These are phyloP conservation scores for Aulostomus chinensis DNA, from an alignment of 2,797 vertebrate species.

Conservation along the genomic window DNA sequence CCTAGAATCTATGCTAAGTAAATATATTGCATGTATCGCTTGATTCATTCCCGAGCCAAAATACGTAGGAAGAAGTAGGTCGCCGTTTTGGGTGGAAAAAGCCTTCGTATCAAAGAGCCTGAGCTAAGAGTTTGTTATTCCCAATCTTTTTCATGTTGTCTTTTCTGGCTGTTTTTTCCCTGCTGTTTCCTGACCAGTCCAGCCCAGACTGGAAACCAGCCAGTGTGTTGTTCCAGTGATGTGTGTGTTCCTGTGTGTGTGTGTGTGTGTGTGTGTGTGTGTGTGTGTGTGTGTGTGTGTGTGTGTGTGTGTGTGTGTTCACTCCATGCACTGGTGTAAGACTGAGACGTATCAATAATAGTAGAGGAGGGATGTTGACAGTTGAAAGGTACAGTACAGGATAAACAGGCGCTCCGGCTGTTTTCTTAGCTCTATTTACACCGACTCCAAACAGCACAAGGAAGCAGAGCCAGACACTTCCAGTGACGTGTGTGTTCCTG, in stretches of 20 bases:
- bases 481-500: slow-evolving; percentile 18
- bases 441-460: slow-evolving; percentile 45
- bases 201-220: slow-evolving; percentile 38
- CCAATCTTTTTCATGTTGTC: slow-evolving; percentile 51
- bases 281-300: slow-evolving; percentile 13
- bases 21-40: background rate
- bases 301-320: slow-evolving; percentile 11
- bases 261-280: slow-evolving; percentile 13
- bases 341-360: slow-evolving; percentile 61
- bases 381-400: slow-evolving; percentile 14
- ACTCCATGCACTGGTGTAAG: slow-evolving; percentile 17
- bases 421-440: slow-evolving; percentile 51
- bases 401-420: slow-evolving; percentile 52
- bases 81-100: slow-evolving; percentile 28
- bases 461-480: slow-evolving; percentile 39
- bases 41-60: slow-evolving; percentile 18
- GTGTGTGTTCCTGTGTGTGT: too few species aligned
- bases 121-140: slow-evolving; percentile 55
- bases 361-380: slow-evolving; percentile 43
- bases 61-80: slow-evolving; percentile 23
- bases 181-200: slow-evolving; percentile 59
- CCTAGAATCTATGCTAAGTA: slow-evolving; percentile 19
- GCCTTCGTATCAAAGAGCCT: slow-evolving; percentile 50
- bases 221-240: slow-evolving; percentile 31
- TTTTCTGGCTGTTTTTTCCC: slow-evolving; percentile 64